These are phyloP conservation scores for Xenopus petersii DNA, from an alignment of 2,797 vertebrate genomes.

Conservation along the genomic window DNA sequence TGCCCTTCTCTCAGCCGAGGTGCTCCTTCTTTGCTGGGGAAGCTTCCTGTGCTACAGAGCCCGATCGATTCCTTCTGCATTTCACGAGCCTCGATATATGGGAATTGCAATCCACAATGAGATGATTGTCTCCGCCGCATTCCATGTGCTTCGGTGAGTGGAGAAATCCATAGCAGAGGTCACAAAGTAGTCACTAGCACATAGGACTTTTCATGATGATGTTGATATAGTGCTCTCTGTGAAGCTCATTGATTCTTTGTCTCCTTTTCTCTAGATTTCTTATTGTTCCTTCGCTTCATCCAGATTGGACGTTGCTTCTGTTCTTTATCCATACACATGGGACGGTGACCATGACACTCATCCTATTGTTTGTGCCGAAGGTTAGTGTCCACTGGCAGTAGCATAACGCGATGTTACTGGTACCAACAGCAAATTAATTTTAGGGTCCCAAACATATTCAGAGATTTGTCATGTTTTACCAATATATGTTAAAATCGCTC, in stretches of 20 bases:
- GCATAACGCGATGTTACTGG: background rate
- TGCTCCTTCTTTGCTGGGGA: slow-evolving; percentile 89
- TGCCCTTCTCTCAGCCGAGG: slow-evolving; percentile 70
- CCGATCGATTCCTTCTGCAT: slow-evolving; percentile 84
- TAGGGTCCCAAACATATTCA: too few relatives aligned
- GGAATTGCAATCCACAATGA: slow-evolving; percentile 93
- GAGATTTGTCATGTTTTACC: too few relatives aligned
- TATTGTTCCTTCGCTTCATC: slow-evolving; percentile 82
- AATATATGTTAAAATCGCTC: too few relatives aligned
- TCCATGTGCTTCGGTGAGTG: slow-evolving; percentile 81
- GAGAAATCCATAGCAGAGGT: background rate
- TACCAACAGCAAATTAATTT: too few relatives aligned
- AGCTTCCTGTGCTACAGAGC: slow-evolving; percentile 84
- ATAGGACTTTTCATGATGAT: too few relatives aligned
- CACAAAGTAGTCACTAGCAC: too few relatives aligned
- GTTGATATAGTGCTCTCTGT: too few relatives aligned
- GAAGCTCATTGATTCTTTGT: background rate
- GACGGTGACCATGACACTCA: slow-evolving; percentile 86
- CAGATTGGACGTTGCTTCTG: slow-evolving; percentile 90
- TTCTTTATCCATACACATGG: slow-evolving; percentile 91
- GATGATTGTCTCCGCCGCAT: slow-evolving; percentile 82
- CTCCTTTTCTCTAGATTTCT: slow-evolving; percentile 70
- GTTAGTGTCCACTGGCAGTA: slow-evolving; percentile 56
- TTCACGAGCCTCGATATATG: slow-evolving; percentile 92
- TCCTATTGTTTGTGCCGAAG: slow-evolving; percentile 91